Base-by-base conservation (phyloP, 1,140 invertebrate genomes). In the Cyclargus thomasi region DNA sequence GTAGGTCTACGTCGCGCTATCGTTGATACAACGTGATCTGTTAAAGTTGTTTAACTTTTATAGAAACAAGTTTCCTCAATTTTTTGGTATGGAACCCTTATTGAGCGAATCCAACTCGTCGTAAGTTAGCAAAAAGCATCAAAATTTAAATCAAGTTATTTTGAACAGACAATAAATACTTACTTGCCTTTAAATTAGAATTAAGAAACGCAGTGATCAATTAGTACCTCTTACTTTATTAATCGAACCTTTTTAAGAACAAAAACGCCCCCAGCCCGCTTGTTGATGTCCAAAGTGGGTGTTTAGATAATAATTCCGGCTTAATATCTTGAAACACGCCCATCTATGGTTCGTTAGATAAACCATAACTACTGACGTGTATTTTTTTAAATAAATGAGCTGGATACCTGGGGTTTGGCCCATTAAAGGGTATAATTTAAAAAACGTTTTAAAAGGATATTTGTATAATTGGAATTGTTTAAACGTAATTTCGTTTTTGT, bases 241-340 rank as follows among this genome's bases (percentile, higher is more conserved):
- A 47, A 47, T 47, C 39, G 39, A 47, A 47, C 10, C 5, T 47
- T 47, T 47, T 47, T 14, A 47, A 59, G 8, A 59, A 59, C 11
- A 20, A 39, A 64, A 65, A 65, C 64, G 47, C 21, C 23, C 47
- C 22, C 2, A 11, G 21, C 64, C 6, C n/a, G 11, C 0, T 14
- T 65, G 69, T 53, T 78, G 76, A 78, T 78, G 76, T 74, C 68
- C 65, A 76, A 78, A 78, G 73, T 76, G 76, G 76, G 76, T 78
- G 76, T 78, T 78, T 78, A 78, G 76, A 76, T 73, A 67, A 74
- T 75, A 74, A 78, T 78, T 76, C 71, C 73, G 68, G 66, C 72
- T 72, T 71, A 71, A 74, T 74, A 74, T 74, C 67, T 68, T 59
- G 53, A 47, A 67, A 64, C 64, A 70, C 75, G 72, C 64, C 75